Base-by-base conservation (phyloP, 2,113 vertebrate genomes). In the Rynchops niger region DNA sequence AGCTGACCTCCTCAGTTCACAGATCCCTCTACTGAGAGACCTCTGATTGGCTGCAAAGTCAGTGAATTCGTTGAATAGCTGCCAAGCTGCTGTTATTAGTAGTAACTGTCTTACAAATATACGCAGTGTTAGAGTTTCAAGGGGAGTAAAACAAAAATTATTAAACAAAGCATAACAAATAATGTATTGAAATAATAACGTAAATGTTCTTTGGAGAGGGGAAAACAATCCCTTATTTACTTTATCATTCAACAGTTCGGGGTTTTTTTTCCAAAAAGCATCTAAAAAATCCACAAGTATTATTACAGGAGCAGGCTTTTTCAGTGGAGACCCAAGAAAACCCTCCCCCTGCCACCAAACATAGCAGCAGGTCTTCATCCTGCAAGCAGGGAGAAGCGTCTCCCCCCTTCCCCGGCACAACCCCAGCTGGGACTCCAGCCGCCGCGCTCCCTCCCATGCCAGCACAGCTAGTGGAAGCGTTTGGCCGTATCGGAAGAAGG, bases 391-490 rank as follows among this genome's bases (percentile, higher is more conserved):
- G 20, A 30, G n/a, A 16, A 52, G 29, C 8, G 14, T 11, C 43
- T 61, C 10, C 25, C 12, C 11, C 5, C 49, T 11, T 6, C 16
- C 45, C 43, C 9, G 1, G 43, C 32, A 23, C 27, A 6, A 2
- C 42, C 30, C 34, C 49, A 12, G 45, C 50, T 5, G 40, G 36
- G 23, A 13, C 59, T 23, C n/a, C 53, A 16, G n/a, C 66, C 61
- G 9, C 70, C 8, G 17, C 0, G 2, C 50, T 56, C 52, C 16
- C 6, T 32, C 86, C 53, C 2, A 0, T 15, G 8, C 12, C 79
- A 58, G 66, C 17, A 25, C 49, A 49, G 36, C 32, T 8, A 36
- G 18, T 76, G 6, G 34, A 20, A 62, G 20, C 13, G 0, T 38
- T 18, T 7, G 16, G 12, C 43, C 22, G 0, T 11, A 1, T 55